phyloP scores from a whole-genome alignment of 2,113 vertebrate species.

The Otocyon megalotis region DNA sequence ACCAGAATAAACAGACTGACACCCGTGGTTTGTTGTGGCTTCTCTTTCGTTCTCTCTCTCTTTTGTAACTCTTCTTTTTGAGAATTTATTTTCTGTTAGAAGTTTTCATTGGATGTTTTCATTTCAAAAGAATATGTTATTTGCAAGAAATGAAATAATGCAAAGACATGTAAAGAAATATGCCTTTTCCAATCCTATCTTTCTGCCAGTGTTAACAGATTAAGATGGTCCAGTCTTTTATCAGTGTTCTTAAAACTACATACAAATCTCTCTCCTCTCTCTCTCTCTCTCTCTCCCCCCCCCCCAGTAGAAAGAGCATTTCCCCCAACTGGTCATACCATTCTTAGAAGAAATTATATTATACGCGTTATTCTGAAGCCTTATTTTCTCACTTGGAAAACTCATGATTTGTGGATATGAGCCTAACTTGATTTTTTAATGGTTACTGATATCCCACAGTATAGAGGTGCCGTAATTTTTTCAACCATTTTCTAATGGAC shows the following conservation, averaged over 20 bases:
- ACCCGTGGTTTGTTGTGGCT: background rate
- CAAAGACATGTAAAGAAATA: background rate
- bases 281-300: background rate
- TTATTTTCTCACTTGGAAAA: slow-evolving; percentile 25
- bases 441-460: background rate
- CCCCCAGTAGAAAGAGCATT: background rate
- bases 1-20: background rate
- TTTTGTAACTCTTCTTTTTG: background rate
- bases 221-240: background rate
- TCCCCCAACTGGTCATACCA: background rate
- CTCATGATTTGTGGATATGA: background rate
- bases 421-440: background rate
- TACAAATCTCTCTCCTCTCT: background rate
- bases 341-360: background rate
- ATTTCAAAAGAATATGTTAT: background rate
- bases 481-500: background rate
- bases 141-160: background rate
- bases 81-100: background rate
- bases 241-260: background rate
- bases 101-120: background rate
- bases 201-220: background rate
- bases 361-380: background rate
- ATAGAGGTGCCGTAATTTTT: background rate
- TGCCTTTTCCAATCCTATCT: background rate
- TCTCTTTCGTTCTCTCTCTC: background rate